Conservation (phyloP, 2,113 vertebrate species). For the Tupaia chinensis region DNA sequence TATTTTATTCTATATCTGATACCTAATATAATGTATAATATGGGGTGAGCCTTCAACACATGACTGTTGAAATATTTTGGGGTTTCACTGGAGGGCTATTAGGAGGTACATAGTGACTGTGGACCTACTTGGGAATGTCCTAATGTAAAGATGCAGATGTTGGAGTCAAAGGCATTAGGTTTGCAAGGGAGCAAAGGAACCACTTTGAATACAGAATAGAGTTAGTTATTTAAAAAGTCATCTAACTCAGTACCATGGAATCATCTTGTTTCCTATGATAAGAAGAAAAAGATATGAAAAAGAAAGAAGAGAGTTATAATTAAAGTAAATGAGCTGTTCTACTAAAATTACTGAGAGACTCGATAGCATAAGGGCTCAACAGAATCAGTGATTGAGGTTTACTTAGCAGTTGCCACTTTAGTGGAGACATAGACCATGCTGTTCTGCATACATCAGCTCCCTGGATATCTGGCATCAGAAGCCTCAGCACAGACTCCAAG, state of each 20-base stretch:
- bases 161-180: background rate
- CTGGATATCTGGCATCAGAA: slow-evolving; percentile 68
- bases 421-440: background rate
- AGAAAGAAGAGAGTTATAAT: background rate
- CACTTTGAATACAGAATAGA: slow-evolving; percentile 5
- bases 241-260: background rate
- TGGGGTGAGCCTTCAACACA: background rate
- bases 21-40: background rate
- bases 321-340: background rate
- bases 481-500: slow-evolving; percentile 55
- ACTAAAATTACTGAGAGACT: slow-evolving; percentile 2
- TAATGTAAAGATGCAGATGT: background rate
- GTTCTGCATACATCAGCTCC: slow-evolving; percentile 41
- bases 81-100: background rate
- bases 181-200: background rate
- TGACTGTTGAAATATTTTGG: background rate
- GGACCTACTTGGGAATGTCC: background rate
- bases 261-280: background rate
- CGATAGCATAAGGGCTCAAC: background rate
- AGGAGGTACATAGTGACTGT: background rate
- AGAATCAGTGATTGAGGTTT: background rate
- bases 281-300: background rate
- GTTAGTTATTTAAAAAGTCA: background rate
- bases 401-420: background rate
- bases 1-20: background rate